Base-by-base conservation (phyloP, 2,888 invertebrate species). In the Ceramica pisi region DNA sequence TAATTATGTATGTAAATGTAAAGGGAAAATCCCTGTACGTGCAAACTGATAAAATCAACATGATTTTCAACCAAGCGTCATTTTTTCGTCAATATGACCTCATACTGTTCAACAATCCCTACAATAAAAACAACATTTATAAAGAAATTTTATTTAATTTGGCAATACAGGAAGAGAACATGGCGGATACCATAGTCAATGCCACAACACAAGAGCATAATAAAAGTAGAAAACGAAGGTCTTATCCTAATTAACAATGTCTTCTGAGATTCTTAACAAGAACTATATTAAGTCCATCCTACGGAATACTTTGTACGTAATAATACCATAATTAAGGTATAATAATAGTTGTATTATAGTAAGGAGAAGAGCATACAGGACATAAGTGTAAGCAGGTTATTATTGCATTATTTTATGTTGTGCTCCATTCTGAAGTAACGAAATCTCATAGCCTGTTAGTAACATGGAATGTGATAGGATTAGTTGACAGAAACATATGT, bases 91-190 rank as follows among this genome's bases (percentile, higher is more conserved):
- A 19, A 50, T 21, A 21, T 60, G 12, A 41, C 7, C 8, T 61
- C 16, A 44, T 23, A 21, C 16, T 14, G 19, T 23, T n/a, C 23
- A 41, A 19, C n/a, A 44, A 41, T 14, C 44, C 70, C 55, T 69
- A 69, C 9, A 77, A 70, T 55, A 69, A 78, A 83, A 85, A 84
- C 81, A 83, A 85, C 76, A 67, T 68, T 70, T 72, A 61, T 55
- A 48, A 61, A 67, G 71, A 72, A 57, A 73, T 66, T 84, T 85
- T 84, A 84, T 83, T 83, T 31, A 77, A 69, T 79, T 80, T 67
- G 72, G 56, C 51, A 69, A 51, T 53, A 78, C 71, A 80, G 69
- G 67, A 71, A 74, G 44, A 64, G 44, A 69, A 62, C 31, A 50
- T 75, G 48, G 67, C 57, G 44, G 21, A 26, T 21, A 46, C 56